These are phyloP conservation scores for Drosophila ohnishii DNA, from an alignment of 1,140 invertebrate species.

Conservation along the genomic window DNA sequence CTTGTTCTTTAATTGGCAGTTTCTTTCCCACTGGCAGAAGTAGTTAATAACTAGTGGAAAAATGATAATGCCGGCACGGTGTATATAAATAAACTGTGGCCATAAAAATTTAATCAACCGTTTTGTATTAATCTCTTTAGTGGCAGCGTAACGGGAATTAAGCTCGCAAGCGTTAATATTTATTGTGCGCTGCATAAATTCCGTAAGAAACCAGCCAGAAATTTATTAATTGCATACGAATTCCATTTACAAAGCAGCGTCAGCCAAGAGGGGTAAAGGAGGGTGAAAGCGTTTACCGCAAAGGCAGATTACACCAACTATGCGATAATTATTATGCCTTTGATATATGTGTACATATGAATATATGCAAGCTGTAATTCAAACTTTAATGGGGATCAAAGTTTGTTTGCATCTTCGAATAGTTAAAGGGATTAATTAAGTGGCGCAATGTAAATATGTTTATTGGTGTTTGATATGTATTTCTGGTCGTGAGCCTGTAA, in stretches of 20 bases:
- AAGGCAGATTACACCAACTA: constrained; percentile 1
- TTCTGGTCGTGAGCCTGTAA: not conserved
- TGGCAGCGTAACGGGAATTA: constrained; percentile 12
- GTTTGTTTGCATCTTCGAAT: not conserved
- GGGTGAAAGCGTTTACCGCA: constrained; percentile 3
- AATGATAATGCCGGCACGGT: constrained; percentile 18
- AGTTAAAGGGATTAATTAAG: constrained; percentile 8
- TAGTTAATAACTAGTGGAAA: constrained; percentile 36
- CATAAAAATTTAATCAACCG: constrained; percentile 61
- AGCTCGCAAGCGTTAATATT: constrained; percentile 24
- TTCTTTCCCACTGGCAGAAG: constrained; percentile 3
- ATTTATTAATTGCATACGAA: constrained; percentile 48
- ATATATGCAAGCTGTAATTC: not conserved
- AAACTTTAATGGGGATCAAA: not conserved
- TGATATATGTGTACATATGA: not conserved
- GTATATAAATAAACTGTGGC: constrained; percentile 50
- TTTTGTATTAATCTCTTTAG: constrained; percentile 33
- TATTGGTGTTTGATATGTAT: not conserved
- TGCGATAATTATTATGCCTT: constrained; percentile 10
- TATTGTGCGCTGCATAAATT: constrained; percentile 33
- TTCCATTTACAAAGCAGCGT: constrained; percentile 8
- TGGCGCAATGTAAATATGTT: not conserved
- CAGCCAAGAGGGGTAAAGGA: not conserved
- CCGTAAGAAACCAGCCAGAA: constrained; percentile 33
- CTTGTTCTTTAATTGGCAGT: constrained; percentile 30